Evolutionary conservation across 2,113 vertebrate genomes (phyloP).

Genomic region (Bujurquina vittata): DNA sequence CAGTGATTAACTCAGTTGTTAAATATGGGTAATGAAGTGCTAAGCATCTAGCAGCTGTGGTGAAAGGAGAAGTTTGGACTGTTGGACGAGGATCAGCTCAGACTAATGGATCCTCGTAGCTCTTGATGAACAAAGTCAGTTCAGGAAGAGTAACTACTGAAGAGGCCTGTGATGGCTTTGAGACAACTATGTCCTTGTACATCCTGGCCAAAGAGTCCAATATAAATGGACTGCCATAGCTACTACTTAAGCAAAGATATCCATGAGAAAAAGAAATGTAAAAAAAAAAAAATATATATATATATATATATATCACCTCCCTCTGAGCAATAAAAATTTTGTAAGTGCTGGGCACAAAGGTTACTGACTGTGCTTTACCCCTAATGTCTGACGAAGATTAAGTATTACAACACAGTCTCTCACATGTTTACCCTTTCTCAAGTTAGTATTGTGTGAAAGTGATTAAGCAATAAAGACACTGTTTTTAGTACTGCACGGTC

Average conservation of each 20-base stretch:
- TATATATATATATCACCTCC: no score
- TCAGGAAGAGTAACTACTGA: constrained; percentile 7
- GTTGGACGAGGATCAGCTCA: constrained; percentile 18
- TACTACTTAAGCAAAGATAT: background rate
- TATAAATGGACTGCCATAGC: background rate
- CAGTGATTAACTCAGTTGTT: constrained; percentile 52
- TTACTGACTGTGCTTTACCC: constrained; percentile 3
- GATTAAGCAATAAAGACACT: constrained; percentile 23
- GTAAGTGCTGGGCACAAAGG: constrained; percentile 1
- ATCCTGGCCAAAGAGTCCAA: background rate
- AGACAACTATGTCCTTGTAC: background rate
- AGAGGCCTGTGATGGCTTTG: background rate
- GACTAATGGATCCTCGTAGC: constrained; percentile 1
- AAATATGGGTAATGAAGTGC: constrained; percentile 58
- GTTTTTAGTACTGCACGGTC: background rate
- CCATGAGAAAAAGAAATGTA: background rate
- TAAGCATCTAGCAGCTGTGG: constrained; percentile 27
- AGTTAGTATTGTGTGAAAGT: background rate
- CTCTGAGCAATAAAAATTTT: background rate
- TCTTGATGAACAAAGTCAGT: constrained; percentile 22
- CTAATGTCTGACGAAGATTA: constrained; percentile 29
- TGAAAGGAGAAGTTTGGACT: constrained; percentile 14
- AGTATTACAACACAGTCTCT: constrained; percentile 25
- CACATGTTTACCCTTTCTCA: constrained; percentile 18
- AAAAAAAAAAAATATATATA: background rate